Evolutionary conservation across 2,113 vertebrate genomes (phyloP), one percentile per base, ranked within the genome.

Genomic region (Semnopithecus entellus): DNA sequence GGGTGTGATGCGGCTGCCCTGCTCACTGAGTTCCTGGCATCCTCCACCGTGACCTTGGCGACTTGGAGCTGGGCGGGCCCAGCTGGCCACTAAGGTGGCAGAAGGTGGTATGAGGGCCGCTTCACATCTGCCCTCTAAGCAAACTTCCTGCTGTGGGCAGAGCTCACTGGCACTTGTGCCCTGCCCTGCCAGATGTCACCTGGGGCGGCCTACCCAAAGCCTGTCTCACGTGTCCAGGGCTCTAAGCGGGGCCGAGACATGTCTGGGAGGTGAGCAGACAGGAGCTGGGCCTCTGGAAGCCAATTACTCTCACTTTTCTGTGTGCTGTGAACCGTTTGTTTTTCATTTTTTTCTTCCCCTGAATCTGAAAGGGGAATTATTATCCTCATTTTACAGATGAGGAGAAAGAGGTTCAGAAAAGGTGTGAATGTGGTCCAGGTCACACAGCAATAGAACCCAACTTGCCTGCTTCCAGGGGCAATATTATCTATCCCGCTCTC

Each of bases 71-170:
- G 73, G 66, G 40, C 30, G 38, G 76, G 43, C 43, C 73, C 79
- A 17, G 6, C 84, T 38, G 38, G 81, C 76, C 43, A 6, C 72
- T 52, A 18, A 59, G 40, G 14, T 72, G 68, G 35, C 43, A 32
- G 72, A 5, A 23, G 13, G 52, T 73, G 50, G 32, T 8, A 8
- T 6, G 23, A 84, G 20, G 93, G 66, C 50, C 1, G 12, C 45
- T n/a, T 23, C 27, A 59, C 0, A 1, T 61, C 87, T 90, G 84
- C 59, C 86, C 66, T 61, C 23, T 94, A 23, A 95, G 87, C 70
- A 96, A 95, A 92, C 87, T 94, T 96, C 94, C 95, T 93, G 83
- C 76, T 95, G 30, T 13, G 12, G 55, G 57, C 70, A 82, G 40
- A 70, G 17, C n/a, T 92, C 27, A 25, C 13, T 0, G 25, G 68